Percentiles rank a stretch among this genome's conserved stretches.
Evolutionary conservation across 2,888 invertebrate genomes (phyloP).

Genomic region (Eupelmus urozonus): DNA sequence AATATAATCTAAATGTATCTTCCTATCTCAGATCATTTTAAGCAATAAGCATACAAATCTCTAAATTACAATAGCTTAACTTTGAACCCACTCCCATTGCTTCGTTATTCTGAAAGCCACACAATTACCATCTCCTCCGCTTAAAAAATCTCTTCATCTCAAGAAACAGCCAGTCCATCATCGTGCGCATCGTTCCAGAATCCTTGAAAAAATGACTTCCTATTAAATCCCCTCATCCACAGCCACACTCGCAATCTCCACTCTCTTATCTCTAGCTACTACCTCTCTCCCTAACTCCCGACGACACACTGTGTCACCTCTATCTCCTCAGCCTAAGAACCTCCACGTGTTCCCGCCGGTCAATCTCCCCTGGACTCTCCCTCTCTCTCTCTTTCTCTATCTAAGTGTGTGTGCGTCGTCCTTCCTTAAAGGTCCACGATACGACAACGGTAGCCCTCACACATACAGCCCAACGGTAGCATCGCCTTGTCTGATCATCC

Average conservation of each 20-base stretch:
- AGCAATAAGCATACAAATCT: too few relatives aligned
- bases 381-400: not conserved
- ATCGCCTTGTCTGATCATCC: constrained; percentile 77
- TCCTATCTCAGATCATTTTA: too few relatives aligned
- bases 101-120: too few relatives aligned
- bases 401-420: not conserved
- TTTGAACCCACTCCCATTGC: too few relatives aligned
- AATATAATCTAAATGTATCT: too few relatives aligned
- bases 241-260: not conserved
- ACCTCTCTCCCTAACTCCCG: not conserved
- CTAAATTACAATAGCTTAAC: too few relatives aligned
- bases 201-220: constrained; percentile 14
- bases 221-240: not conserved
- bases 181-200: not conserved
- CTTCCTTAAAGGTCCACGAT: not conserved
- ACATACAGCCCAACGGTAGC: not conserved
- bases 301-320: not conserved
- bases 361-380: constrained; percentile 12
- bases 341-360: constrained; percentile 59
- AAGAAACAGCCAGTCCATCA: not conserved
- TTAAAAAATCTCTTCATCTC: not conserved
- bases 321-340: not conserved
- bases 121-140: too few relatives aligned
- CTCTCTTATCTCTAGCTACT: not conserved
- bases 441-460: not conserved